Percentiles rank a stretch among this genome's conserved stretches.
Conservation (phyloP, 1,140 invertebrate genomes). For the Cotesia vestalis region DNA sequence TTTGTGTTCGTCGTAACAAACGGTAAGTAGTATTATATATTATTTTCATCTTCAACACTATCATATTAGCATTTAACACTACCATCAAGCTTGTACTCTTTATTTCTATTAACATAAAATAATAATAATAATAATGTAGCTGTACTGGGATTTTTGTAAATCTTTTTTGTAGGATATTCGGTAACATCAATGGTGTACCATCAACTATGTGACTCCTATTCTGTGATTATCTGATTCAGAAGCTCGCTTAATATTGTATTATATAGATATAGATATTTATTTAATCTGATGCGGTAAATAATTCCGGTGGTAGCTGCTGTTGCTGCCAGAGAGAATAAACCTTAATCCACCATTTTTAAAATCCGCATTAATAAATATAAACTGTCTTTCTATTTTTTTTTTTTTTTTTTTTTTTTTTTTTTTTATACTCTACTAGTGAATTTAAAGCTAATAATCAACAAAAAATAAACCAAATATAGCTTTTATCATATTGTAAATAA, state of each 20-base stretch:
- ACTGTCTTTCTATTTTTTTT: no score
- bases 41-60: neutral
- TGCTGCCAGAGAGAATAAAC: neutral
- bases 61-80: no score
- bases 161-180: slow-evolving; percentile 36
- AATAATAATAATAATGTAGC: no score
- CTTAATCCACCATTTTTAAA: slow-evolving; percentile 4
- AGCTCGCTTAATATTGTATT: slow-evolving; percentile 1
- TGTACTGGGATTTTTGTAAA: neutral
- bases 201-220: neutral
- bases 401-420: no score
- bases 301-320: neutral
- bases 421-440: no score
- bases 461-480: no score
- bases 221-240: neutral
- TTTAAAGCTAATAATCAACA: no score
- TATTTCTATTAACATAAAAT: no score
- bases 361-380: no score
- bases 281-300: slow-evolving; percentile 22
- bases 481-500: no score
- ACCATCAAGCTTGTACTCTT: no score
- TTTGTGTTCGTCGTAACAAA: slow-evolving; percentile 75
- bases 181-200: slow-evolving; percentile 38
- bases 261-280: slow-evolving; percentile 17
- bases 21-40: slow-evolving; percentile 63